Evolutionary conservation across 2,797 vertebrate genomes (phyloP).

Genomic region (Tokudaia muenninki): DNA sequence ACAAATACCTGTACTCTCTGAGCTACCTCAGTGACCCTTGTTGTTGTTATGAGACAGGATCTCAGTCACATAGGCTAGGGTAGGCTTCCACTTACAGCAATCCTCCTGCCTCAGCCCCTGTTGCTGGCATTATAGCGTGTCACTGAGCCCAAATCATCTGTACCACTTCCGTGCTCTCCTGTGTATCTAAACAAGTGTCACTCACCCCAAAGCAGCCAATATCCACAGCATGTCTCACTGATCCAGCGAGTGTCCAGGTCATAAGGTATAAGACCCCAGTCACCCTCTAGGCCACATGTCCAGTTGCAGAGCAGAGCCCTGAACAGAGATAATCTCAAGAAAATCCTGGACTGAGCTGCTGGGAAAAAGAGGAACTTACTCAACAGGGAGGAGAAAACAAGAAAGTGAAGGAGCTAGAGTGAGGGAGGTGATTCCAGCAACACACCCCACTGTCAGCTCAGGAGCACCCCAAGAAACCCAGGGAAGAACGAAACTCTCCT

Average conservation of each 20-base stretch:
- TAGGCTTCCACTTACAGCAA: background rate
- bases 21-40: background rate
- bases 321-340: background rate
- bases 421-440: background rate
- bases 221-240: too few species aligned
- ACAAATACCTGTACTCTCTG: background rate
- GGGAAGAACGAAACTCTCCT: background rate
- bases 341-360: background rate
- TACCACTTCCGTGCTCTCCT: accelerated
- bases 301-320: too few species aligned
- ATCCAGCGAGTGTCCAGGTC: background rate
- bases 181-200: background rate
- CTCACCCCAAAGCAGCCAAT: background rate
- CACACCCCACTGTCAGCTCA: background rate
- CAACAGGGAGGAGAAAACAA: background rate
- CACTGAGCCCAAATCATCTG: background rate
- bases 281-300: accelerated
- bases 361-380: background rate
- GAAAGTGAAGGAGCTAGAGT: slow-evolving; percentile 45
- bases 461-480: background rate
- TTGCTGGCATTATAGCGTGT: background rate
- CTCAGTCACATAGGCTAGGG: too few species aligned
- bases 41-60: background rate
- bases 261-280: accelerated
- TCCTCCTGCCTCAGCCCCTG: background rate